Base-by-base conservation (phyloP, 2,888 invertebrate genomes). In the Leucophenga montana region DNA sequence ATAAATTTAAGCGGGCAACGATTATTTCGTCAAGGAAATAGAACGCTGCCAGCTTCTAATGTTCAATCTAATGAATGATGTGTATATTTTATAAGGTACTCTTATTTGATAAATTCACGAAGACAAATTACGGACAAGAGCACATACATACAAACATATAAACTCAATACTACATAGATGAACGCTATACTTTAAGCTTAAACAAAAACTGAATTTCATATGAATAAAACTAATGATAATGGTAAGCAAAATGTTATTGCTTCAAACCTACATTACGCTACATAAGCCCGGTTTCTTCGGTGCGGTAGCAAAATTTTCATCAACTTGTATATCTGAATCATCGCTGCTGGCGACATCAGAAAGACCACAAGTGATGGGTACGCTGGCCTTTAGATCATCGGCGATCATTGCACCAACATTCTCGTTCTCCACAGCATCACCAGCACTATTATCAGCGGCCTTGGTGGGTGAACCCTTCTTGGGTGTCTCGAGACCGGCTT, bases 401-500 rank as follows among this genome's bases (percentile, higher is more conserved):
- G 66, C 59, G 46, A 4, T 61, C 62, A 6, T 3, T 27, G 73
- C 67, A 44, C 44, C 70, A 33, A 20, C 65, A 16, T 69, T 46
- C 16, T 50, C 71, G 14, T 59, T 69, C 9, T 67, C 27, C 3
- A 68, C 71, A 14, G 27, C 57, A 13, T 20, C 67, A 59, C 20
- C 59, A 5, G 9, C 31, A 0, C 73, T 72, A 33, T 78, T 72
- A 0, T 11, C 69, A 1, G n/a, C 50, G 11, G 18, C 22, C 18
- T 64, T 46, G 6, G 4, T 11, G 0, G 73, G 70, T 9, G 73
- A 67, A 31, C 66, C 33, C 62, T 83, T 77, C 22, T 75, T 77
- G 39, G 76, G 75, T 6, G 75, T 75, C 31, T 86, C 86, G 20
- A 75, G 61, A 18, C 76, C 81, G 20, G 78, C 78, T 59, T 85